Evolutionary conservation across 2,113 vertebrate genomes (phyloP).

Genomic region (Lates calcarifer): DNA sequence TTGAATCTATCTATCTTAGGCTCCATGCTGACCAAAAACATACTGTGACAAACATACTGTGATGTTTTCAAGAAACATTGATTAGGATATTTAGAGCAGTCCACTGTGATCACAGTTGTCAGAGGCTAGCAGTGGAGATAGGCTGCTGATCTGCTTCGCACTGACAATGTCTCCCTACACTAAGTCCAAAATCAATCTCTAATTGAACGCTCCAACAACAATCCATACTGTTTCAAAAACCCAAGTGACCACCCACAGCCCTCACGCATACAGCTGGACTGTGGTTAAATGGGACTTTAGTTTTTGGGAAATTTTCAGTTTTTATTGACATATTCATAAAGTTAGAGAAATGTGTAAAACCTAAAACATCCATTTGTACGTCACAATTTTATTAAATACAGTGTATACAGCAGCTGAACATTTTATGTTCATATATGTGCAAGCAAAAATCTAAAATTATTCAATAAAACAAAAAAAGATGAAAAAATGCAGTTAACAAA

Average conservation of each 20-base stretch:
- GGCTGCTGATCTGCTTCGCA: conserved; percentile 54
- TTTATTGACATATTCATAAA: neutral
- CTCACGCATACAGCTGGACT: conserved; percentile 20
- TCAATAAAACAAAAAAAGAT: too few species aligned
- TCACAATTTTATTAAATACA: neutral
- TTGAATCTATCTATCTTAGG: too few species aligned
- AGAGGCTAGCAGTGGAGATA: conserved; percentile 49
- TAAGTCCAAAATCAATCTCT: conserved; percentile 78
- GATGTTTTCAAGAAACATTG: conserved; percentile 61
- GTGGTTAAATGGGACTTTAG: neutral
- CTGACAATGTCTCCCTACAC: conserved; percentile 71
- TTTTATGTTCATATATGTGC: neutral
- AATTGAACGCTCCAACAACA: conserved; percentile 71
- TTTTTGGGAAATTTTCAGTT: neutral
- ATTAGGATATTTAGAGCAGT: conserved; percentile 53
- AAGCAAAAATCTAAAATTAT: too few species aligned
- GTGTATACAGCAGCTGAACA: neutral
- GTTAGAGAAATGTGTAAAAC: neutral
- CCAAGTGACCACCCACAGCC: conserved; percentile 56
- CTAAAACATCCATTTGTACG: neutral
- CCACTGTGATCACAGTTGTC: conserved; percentile 68
- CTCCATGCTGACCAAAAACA: too few species aligned
- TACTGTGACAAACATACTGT: too few species aligned
- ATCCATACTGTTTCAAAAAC: conserved; percentile 69
- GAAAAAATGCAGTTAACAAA: too few species aligned